Base-by-base conservation (phyloP, 2,888 invertebrate species). In the Acanthosepion esculentum region DNA sequence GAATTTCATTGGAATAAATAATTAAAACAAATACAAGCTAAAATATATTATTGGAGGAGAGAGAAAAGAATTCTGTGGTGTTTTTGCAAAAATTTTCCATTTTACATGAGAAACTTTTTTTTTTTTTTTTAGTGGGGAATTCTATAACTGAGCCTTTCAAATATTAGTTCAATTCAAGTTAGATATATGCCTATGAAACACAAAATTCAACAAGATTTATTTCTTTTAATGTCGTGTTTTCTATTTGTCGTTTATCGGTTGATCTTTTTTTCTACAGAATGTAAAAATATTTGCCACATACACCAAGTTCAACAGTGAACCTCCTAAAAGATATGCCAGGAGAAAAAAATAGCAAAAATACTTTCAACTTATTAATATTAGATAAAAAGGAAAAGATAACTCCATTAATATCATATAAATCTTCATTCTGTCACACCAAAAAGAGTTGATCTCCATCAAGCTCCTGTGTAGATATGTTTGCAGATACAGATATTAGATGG, bases 361-460 rank as follows among this genome's bases (percentile, higher is more conserved):
- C 20, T 78, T 78, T 15, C 78, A 12, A n/a, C 78, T 78, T 78
- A 78, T 78, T 78, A 78, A 78, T n/a, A 33, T 78, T 78, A 33
- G 78, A 78, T 78, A 78, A 78, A 78, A 78, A 12, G 78, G 78
- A 78, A 78, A 78, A n/a, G 78, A 78, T 78, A 78, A 78, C n/a
- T 78, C 78, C 78, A 78, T 78, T 78, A 78, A 78, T 78, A 78
- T 78, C 78, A 78, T 33, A 78, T 78, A 78, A 78, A 78, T 78
- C 78, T 78, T 78, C n/a, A 33, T 78, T n/a, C 78, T 78, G 33
- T 78, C 33, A 33, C 78, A n/a, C 78, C 78, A n/a, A 33, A 33
- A 78, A 78, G 78, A 78, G 78, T 78, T 78, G 78, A 78, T 78
- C 78, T 78, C 78, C n/a, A 33, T 78, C 15, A 33, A 78, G 78